phyloP scores from a whole-genome alignment of 1,140 invertebrate species.

The Drosophila albomicans region DNA sequence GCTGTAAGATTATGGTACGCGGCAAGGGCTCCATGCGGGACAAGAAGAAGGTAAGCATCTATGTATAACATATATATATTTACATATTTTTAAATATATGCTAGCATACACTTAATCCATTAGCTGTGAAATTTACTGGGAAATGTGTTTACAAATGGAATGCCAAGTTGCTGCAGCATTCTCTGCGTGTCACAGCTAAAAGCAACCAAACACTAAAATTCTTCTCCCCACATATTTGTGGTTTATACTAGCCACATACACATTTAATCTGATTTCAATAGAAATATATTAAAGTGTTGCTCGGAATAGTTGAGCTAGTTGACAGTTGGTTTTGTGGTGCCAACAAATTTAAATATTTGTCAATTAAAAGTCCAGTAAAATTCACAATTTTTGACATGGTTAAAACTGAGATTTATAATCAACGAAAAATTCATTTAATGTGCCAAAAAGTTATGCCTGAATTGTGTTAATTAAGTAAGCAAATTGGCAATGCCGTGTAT shows the following conservation, averaged over 20 bases:
- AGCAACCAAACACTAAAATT: conserved; percentile 10
- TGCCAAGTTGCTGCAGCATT: conserved; percentile 32
- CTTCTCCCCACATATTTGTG: not conserved
- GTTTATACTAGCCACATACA: not conserved
- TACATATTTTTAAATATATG: not conserved
- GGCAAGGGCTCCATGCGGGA: conserved; percentile 99
- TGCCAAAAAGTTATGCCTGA: not conserved
- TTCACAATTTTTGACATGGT: not conserved
- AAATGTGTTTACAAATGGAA: conserved; percentile 12
- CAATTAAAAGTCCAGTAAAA: conserved; percentile 1
- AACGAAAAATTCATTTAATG: not conserved
- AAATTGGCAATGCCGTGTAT: conserved; percentile 6
- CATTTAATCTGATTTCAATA: not conserved
- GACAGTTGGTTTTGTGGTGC: conserved; percentile 12
- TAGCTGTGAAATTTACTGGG: not conserved
- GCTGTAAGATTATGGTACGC: conserved; percentile 99
- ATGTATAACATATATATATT: not conserved
- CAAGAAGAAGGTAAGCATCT: conserved; percentile 97
- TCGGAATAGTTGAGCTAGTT: not conserved
- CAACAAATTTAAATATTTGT: not conserved
- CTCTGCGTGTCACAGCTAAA: conserved; percentile 28
- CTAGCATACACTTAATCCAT: not conserved
- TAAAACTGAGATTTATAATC: not conserved
- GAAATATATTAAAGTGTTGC: conserved; percentile 1
- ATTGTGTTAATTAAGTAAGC: not conserved